Evolutionary conservation across 1,140 invertebrate genomes (phyloP).

Genomic region (Leucophenga varia): DNA sequence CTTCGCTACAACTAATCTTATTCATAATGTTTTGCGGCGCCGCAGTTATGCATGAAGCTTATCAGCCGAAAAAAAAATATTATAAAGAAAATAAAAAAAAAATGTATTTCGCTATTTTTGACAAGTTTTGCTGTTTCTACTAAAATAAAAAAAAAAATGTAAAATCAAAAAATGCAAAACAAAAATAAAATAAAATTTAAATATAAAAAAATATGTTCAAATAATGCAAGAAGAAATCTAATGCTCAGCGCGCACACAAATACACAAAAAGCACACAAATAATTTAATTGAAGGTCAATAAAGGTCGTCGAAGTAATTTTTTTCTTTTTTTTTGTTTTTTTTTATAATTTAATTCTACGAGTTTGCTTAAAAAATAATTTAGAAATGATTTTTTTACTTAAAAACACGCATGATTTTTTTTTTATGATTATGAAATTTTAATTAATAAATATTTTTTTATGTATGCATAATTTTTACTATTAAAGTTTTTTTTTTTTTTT

Average conservation of each 20-base stretch:
- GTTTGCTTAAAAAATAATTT: too few species aligned
- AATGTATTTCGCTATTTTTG: conserved; percentile 11
- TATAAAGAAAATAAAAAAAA: not conserved
- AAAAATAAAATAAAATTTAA: conserved; percentile 3
- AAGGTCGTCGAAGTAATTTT: conserved; percentile 41
- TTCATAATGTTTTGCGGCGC: too few species aligned
- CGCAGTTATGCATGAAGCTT: not conserved
- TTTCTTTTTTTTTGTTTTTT: too few species aligned
- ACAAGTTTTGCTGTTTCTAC: conserved; percentile 18
- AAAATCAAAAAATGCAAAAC: conserved; percentile 27
- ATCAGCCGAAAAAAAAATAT: not conserved
- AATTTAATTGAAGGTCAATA: conserved; percentile 49
- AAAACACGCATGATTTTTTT: too few species aligned
- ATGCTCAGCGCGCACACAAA: conserved; percentile 14
- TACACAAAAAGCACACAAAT: conserved; percentile 15
- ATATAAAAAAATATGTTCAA: not conserved
- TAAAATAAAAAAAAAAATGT: conserved; percentile 18
- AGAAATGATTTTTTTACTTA: too few species aligned
- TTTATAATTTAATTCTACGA: too few species aligned
- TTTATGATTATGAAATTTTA: too few species aligned
- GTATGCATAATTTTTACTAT: conserved; percentile 15
- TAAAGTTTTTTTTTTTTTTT: conserved; percentile 10
- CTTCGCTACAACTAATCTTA: too few species aligned
- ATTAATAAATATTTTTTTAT: conserved; percentile 14
- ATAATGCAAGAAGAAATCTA: not conserved